Evolutionary conservation across 2,113 vertebrate species (phyloP).

Genomic region (Datnioides undecimradiatus): DNA sequence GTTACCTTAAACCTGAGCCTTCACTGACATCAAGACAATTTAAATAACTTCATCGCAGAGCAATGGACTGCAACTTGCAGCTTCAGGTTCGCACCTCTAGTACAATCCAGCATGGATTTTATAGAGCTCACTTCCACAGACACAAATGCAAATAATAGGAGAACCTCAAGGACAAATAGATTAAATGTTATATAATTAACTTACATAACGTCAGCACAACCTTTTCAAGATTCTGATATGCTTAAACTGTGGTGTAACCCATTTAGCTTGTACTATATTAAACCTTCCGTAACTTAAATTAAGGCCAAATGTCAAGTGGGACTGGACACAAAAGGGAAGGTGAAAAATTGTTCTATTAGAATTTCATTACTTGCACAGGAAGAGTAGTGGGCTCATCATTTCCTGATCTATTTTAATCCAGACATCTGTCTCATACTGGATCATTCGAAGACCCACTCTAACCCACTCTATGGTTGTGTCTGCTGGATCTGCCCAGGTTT

Average conservation of each 20-base stretch:
- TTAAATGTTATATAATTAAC: constrained; percentile 18
- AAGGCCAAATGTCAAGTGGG: constrained; percentile 69
- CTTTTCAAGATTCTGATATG: neutral
- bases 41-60: neutral
- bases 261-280: constrained; percentile 60
- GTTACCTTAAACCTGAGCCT: neutral
- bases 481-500: too few relatives aligned
- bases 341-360: constrained; percentile 76
- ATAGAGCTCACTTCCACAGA: neutral
- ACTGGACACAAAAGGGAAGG: constrained; percentile 56
- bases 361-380: constrained; percentile 63
- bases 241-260: neutral
- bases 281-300: constrained; percentile 69
- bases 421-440: constrained; percentile 57
- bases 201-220: neutral
- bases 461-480: neutral
- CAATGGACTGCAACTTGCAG: neutral
- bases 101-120: neutral
- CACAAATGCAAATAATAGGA: neutral
- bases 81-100: neutral
- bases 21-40: neutral
- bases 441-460: constrained; percentile 15
- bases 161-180: neutral
- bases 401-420: constrained; percentile 75
- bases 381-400: constrained; percentile 63